Evolutionary conservation across 2,888 invertebrate species (phyloP), one percentile per base, ranked within the genome.

Genomic region (Neocrepidodera transversa): DNA sequence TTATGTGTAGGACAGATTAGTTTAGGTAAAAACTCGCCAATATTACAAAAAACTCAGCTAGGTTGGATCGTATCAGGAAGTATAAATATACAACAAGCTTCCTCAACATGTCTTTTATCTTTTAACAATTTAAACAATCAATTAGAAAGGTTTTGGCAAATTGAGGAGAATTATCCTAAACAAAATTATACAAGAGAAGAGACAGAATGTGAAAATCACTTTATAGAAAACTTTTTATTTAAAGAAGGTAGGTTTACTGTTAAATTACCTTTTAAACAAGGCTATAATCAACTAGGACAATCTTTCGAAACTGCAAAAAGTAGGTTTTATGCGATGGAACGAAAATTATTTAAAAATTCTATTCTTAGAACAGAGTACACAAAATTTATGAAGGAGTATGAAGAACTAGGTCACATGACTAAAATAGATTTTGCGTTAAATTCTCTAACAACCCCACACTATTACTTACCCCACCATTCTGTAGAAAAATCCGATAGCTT

Each of bases 381-480:
- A 2, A 7, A 36, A 13, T 55, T 35, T n/a, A 45, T 40, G 8
- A 1, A 13, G 3, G 55, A 54, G 20, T 54, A 54, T 16, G 17
- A 30, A 45, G 1, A 10, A 1, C 10, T 53, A 6, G 45, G 28
- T 10, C 53, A 53, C 8, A 53, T 48, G 48, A 16, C 17, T 1
- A 17, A 40, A 17, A 7, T 17, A 2, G 6, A 23, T 5, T 4
- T 3, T 2, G 2, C 1, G 8, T 1, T 2, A 4, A 14, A 2
- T 7, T 2, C 35, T 11, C 13, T 36, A 14, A 36, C 11, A 8
- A 30, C 8, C 17, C 35, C 43, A 13, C 13, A 54, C 1, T 50
- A 55, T n/a, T 49, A 62, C 20, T 23, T 63, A 32, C 57, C 58
- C 5, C 50, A 50, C 23, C 38, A 50, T 16, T 23, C 26, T 1